Conservation (phyloP, 2,113 vertebrate genomes). For the Bombycilla garrulus region DNA sequence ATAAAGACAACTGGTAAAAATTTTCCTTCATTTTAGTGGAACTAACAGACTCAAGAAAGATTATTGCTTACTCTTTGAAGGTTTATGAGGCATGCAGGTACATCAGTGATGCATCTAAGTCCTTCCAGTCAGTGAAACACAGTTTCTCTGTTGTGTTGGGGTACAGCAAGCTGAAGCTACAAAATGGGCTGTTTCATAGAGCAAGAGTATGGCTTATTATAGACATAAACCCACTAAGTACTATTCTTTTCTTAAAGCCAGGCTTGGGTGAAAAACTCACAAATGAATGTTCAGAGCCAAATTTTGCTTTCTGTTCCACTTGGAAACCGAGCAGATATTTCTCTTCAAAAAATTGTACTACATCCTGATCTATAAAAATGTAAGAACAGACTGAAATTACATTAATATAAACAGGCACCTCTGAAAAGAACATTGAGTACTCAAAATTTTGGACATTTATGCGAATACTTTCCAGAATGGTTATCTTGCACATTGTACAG, state of each 20-base stretch:
- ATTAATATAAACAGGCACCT: conserved; percentile 23
- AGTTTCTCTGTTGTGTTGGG: background rate
- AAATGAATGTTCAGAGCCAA: background rate
- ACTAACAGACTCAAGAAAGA: background rate
- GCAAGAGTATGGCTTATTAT: background rate
- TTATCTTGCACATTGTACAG: background rate
- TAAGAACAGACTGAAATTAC: conserved; percentile 17
- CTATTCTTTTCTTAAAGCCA: background rate
- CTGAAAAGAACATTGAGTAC: conserved; percentile 9
- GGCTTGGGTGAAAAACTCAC: background rate
- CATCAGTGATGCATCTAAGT: background rate
- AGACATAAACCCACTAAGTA: background rate
- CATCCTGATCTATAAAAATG: conserved; percentile 3
- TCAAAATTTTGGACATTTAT: background rate
- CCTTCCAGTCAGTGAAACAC: background rate
- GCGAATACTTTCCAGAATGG: background rate
- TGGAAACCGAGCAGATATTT: conserved; percentile 8
- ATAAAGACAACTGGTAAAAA: background rate
- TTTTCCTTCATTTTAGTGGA: background rate
- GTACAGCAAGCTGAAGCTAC: background rate
- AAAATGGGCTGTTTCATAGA: background rate
- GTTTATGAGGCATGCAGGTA: background rate
- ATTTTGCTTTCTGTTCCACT: background rate
- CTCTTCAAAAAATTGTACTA: conserved; percentile 1
- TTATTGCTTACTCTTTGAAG: background rate